A percentile compares a stretch with the other conserved stretches of the same genome.
Evolutionary conservation across 2,797 vertebrate species (phyloP).

Genomic region (Triplophysa yarkandensis): DNA sequence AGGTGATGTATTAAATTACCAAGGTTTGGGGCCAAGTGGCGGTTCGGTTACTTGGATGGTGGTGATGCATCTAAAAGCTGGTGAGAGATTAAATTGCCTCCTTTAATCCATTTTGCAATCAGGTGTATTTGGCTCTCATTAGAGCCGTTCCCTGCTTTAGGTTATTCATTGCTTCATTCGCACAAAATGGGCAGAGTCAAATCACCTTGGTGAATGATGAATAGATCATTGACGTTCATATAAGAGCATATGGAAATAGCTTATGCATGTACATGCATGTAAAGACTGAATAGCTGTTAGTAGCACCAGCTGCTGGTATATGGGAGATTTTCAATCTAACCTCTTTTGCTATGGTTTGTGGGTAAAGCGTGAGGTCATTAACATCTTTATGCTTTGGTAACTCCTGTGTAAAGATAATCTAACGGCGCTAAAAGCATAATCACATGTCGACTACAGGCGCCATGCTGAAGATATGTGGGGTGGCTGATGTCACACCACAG

Average conservation of each 20-base stretch:
- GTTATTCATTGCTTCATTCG: conserved; percentile 35
- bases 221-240: conserved; percentile 12
- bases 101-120: conserved; percentile 44
- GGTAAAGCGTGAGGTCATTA: conserved; percentile 22
- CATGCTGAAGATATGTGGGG: conserved; percentile 18
- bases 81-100: conserved; percentile 44
- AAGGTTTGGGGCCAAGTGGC: conserved; percentile 26
- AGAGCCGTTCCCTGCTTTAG: conserved; percentile 33
- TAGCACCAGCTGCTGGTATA: background rate
- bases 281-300: background rate
- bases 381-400: conserved; percentile 18
- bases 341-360: background rate
- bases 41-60: background rate
- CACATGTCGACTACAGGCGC: conserved; percentile 40
- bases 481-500: conserved; percentile 51
- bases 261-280: conserved; percentile 15
- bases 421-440: conserved; percentile 13
- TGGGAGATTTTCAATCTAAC: background rate
- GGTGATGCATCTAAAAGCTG: conserved; percentile 30
- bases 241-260: background rate
- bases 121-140: conserved; percentile 28
- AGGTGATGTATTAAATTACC: conserved; percentile 13
- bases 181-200: conserved; percentile 5
- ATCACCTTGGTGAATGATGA: conserved; percentile 28
- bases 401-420: conserved; percentile 1